Conservation (phyloP, 2,113 vertebrate species). For the Boulengerochromis microlepis region DNA sequence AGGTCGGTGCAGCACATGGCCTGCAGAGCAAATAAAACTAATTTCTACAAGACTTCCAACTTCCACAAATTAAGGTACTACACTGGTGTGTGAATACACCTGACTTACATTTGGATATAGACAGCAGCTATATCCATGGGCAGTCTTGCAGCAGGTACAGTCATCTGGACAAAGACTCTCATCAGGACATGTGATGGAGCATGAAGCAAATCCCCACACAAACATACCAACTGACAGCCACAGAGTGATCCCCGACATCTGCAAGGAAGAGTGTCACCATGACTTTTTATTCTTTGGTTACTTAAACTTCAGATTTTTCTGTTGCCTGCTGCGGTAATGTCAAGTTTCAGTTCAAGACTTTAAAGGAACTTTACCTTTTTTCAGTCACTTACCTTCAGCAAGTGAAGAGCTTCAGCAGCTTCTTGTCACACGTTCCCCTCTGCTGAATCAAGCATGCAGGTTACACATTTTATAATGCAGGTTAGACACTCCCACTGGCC, state of each 20-base stretch:
- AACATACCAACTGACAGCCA: slow-evolving; percentile 27
- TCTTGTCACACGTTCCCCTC: background rate
- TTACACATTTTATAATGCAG: background rate
- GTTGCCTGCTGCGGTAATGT: background rate
- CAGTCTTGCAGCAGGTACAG: slow-evolving; percentile 52
- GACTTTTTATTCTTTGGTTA: background rate
- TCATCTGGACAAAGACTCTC: slow-evolving; percentile 15
- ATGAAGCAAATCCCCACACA: slow-evolving; percentile 10
- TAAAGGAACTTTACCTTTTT: background rate
- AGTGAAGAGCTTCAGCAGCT: background rate
- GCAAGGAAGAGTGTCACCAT: background rate
- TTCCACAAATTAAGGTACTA: background rate
- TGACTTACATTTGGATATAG: slow-evolving; percentile 50
- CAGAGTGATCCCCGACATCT: slow-evolving; percentile 50
- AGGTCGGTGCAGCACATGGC: slow-evolving; percentile 66
- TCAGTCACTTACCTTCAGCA: slow-evolving; percentile 8
- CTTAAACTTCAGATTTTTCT: background rate
- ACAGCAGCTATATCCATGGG: slow-evolving; percentile 59
- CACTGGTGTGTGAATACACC: background rate
- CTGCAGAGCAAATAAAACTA: background rate
- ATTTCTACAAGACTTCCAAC: background rate
- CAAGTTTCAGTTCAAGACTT: background rate
- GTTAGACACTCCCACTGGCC: background rate
- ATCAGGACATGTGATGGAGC: slow-evolving; percentile 53
- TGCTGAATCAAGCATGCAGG: background rate